phyloP scores from a whole-genome alignment of 2,113 vertebrate species.

The Carassius gibelio region DNA sequence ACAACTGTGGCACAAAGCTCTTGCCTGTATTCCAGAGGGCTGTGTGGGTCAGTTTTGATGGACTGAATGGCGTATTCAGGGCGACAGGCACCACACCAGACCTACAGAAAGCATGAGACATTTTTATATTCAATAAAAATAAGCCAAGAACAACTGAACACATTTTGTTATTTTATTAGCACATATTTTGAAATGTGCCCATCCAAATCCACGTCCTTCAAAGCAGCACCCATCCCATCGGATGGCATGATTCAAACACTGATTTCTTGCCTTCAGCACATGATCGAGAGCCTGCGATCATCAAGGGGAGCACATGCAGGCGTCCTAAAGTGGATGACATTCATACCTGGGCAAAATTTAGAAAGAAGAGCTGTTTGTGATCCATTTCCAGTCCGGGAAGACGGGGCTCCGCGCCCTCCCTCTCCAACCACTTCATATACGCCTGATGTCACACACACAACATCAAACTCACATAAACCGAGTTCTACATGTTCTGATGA shows the following conservation, averaged over 20 bases:
- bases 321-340: neutral
- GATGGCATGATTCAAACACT: slow-evolving; percentile 5
- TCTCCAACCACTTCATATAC: slow-evolving; percentile 88
- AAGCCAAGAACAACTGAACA: neutral
- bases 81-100: slow-evolving; percentile 96
- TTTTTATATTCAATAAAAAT: neutral
- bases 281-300: neutral
- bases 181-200: too few relatives aligned
- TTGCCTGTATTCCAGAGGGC: slow-evolving; percentile 94
- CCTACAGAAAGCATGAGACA: slow-evolving; percentile 62
- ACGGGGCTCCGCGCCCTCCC: slow-evolving; percentile 82
- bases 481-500: too few relatives aligned
- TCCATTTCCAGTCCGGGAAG: slow-evolving; percentile 89
- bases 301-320: slow-evolving; percentile 9
- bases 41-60: slow-evolving; percentile 95
- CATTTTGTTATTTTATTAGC: neutral
- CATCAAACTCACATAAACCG: neutral
- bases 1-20: slow-evolving; percentile 3
- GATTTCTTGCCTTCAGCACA: slow-evolving; percentile 12
- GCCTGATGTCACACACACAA: slow-evolving; percentile 74
- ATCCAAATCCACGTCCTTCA: neutral
- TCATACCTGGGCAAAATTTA: slow-evolving; percentile 93
- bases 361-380: slow-evolving; percentile 92
- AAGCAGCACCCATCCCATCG: neutral
- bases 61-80: slow-evolving; percentile 93